Conservation (phyloP, 1,140 invertebrate species). For the Achatina immaculata region DNA sequence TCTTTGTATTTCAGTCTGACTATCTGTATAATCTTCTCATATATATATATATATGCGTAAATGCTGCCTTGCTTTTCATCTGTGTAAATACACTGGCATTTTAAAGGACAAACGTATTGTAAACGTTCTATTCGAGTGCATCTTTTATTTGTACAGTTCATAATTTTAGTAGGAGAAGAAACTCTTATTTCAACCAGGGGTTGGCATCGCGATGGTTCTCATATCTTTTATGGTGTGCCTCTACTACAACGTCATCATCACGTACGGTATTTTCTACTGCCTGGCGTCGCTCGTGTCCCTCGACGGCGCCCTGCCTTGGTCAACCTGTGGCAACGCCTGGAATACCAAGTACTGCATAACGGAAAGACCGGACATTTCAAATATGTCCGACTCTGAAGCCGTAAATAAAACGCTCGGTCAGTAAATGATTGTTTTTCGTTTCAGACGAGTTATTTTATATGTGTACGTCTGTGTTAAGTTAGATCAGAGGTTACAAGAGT, state of each 20-base stretch:
- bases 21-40: too few relatives aligned
- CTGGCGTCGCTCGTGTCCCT: conserved; percentile 43
- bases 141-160: too few relatives aligned
- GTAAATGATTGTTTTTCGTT: too few relatives aligned
- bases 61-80: too few relatives aligned
- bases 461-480: too few relatives aligned
- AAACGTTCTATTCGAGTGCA: too few relatives aligned
- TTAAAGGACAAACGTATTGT: too few relatives aligned
- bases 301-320: conserved; percentile 55
- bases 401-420: conserved; percentile 40
- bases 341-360: conserved; percentile 48
- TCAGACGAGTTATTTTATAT: too few relatives aligned
- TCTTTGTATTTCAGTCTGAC: background rate
- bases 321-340: conserved; percentile 55
- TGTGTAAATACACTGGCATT: too few relatives aligned
- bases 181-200: conserved; percentile 73
- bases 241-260: conserved; percentile 71
- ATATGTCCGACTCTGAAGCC: conserved; percentile 24
- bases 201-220: conserved; percentile 81
- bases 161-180: too few relatives aligned
- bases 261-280: conserved; percentile 66
- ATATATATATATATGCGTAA: too few relatives aligned
- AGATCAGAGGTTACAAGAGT: too few relatives aligned
- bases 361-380: background rate
- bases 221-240: conserved; percentile 68